Evolutionary conservation across 2,888 invertebrate genomes (phyloP).

Genomic region (Aromia moschata): DNA sequence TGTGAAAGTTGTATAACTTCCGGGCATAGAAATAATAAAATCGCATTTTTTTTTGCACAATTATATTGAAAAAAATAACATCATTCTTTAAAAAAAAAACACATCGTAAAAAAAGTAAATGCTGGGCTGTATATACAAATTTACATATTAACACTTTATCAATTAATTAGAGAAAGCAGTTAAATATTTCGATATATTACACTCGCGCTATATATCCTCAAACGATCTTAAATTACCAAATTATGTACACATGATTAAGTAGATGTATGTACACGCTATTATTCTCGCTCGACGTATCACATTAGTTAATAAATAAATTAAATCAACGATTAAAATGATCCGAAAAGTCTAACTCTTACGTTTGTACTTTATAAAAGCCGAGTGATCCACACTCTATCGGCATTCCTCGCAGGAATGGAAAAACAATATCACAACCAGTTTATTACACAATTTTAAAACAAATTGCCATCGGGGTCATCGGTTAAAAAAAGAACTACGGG

Average conservation of each 20-base stretch:
- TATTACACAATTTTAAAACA: slow-evolving; percentile 31
- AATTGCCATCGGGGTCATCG: slow-evolving; percentile 18
- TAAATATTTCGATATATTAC: slow-evolving; percentile 6
- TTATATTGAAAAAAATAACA: slow-evolving; percentile 22
- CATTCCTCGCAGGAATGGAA: slow-evolving; percentile 8
- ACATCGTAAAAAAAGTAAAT: slow-evolving; percentile 26
- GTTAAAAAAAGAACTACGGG: slow-evolving; percentile 60
- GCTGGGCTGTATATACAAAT: slow-evolving; percentile 19
- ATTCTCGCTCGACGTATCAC: slow-evolving; percentile 7
- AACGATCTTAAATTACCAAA: background rate
- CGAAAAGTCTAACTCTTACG: slow-evolving; percentile 4
- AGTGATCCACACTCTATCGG: slow-evolving; percentile 35
- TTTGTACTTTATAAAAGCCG: slow-evolving; percentile 23
- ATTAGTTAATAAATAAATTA: slow-evolving; percentile 16
- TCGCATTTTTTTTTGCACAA: background rate
- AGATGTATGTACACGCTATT: background rate
- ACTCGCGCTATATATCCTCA: slow-evolving; percentile 3
- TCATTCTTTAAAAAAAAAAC: slow-evolving; percentile 22
- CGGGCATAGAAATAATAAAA: too few species aligned
- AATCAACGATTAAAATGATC: slow-evolving; percentile 1
- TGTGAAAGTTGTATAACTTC: too few species aligned
- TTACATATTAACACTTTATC: slow-evolving; percentile 15
- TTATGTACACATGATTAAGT: slow-evolving; percentile 4
- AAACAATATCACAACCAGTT: slow-evolving; percentile 36
- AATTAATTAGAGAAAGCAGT: slow-evolving; percentile 7